These are phyloP conservation scores for Agrotis segetum DNA, from an alignment of 2,888 invertebrate species.

Conservation along the genomic window DNA sequence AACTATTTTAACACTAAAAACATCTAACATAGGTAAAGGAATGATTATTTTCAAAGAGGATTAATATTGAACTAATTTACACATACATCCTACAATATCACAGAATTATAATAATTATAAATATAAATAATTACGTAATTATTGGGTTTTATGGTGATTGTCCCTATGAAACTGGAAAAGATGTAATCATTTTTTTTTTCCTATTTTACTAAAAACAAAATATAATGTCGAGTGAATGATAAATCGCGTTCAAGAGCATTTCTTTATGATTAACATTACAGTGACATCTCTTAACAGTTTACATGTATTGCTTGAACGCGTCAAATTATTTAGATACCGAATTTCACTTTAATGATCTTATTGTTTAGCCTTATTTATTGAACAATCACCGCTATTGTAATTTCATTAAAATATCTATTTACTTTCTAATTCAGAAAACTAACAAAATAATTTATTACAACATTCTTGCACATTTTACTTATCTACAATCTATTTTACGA, in stretches of 20 bases:
- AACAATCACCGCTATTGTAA: conserved; percentile 47
- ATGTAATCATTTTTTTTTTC: not conserved
- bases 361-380: too few relatives aligned
- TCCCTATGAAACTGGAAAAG: not conserved
- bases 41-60: conserved; percentile 51
- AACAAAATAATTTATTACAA: conserved; percentile 62
- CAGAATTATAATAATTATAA: conserved; percentile 73
- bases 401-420: conserved; percentile 26
- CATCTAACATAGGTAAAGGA: conserved; percentile 43
- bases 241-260: not conserved
- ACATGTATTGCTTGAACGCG: not conserved
- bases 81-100: conserved; percentile 81
- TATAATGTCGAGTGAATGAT: not conserved
- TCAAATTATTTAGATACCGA: too few relatives aligned
- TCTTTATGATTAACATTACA: not conserved
- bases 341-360: too few relatives aligned
- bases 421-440: conserved; percentile 35
- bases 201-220: not conserved
- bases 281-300: not conserved
- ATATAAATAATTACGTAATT: conserved; percentile 62
- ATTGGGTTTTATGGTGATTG: conserved; percentile 41
- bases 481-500: conserved; percentile 21
- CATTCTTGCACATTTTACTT: conserved; percentile 22
- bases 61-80: conserved; percentile 37
- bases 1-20: conserved; percentile 43